phyloP scores from a whole-genome alignment of 2,113 vertebrate species.

The Saguinus midas region DNA sequence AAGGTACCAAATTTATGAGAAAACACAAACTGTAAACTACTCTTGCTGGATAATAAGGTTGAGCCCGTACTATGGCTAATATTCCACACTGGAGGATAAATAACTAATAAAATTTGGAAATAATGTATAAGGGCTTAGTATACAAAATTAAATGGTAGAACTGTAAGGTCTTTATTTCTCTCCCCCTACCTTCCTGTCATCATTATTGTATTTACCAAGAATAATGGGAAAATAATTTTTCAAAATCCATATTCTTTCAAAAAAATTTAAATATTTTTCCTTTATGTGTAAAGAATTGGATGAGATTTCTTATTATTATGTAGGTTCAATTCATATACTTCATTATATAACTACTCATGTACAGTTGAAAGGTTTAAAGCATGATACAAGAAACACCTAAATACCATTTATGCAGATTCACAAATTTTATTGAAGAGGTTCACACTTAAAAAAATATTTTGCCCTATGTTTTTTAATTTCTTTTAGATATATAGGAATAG shows the following conservation, averaged over 20 bases:
- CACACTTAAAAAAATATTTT: not conserved
- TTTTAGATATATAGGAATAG: not conserved
- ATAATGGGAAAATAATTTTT: not conserved
- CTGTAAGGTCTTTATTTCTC: not conserved
- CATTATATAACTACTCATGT: not conserved
- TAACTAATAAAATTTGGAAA: not conserved
- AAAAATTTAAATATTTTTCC: not conserved
- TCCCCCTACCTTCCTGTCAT: not conserved
- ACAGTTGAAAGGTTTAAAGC: not conserved
- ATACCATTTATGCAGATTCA: not conserved
- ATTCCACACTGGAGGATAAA: not conserved
- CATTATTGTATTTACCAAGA: not conserved
- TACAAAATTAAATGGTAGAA: not conserved
- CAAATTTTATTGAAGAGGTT: not conserved
- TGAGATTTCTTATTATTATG: not conserved
- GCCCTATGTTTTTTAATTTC: not conserved
- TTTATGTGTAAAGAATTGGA: not conserved
- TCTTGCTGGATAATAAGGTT: not conserved
- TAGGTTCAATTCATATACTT: not conserved
- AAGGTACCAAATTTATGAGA: not conserved
- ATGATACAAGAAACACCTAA: not conserved
- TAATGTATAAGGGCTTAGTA: not conserved
- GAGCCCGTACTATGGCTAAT: not conserved
- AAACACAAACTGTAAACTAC: not conserved
- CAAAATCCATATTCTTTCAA: not conserved